Evolutionary conservation across 2,888 invertebrate species (phyloP).

Genomic region (Arctia plantaginis): DNA sequence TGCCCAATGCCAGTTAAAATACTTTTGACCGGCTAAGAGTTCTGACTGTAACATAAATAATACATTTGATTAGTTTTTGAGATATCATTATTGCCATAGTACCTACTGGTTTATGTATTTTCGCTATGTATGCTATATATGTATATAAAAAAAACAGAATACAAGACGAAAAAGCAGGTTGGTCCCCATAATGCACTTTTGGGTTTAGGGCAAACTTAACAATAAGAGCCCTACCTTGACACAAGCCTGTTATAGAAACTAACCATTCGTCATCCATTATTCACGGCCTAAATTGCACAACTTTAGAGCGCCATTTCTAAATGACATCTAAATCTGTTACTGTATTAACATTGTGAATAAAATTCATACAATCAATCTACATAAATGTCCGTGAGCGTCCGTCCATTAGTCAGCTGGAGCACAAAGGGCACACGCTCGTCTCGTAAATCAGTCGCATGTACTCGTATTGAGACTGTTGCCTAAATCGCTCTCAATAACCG

Average conservation of each 20-base stretch:
- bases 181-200: conserved; percentile 50
- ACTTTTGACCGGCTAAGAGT: too few relatives aligned
- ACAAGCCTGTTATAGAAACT: conserved; percentile 78
- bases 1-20: too few relatives aligned
- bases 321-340: conserved; percentile 87
- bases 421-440: conserved; percentile 86
- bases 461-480: conserved; percentile 83
- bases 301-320: conserved; percentile 87
- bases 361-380: conserved; percentile 87
- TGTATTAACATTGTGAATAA: conserved; percentile 87
- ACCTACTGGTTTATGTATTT: not conserved
- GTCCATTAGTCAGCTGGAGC: conserved; percentile 85
- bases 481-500: conserved; percentile 83
- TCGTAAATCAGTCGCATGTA: conserved; percentile 85
- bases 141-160: too few relatives aligned
- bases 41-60: too few relatives aligned
- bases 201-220: conserved; percentile 64
- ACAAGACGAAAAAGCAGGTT: not conserved
- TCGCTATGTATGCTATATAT: too few relatives aligned
- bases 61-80: not conserved
- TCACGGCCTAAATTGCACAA: conserved; percentile 86
- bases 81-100: not conserved
- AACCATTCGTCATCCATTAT: conserved; percentile 86
- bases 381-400: conserved; percentile 87
- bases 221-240: conserved; percentile 79